Percentiles rank a stretch among this genome's conserved stretches.
phyloP scores from a whole-genome alignment of 2,797 vertebrate species.

The Rhyacichthys aspro region DNA sequence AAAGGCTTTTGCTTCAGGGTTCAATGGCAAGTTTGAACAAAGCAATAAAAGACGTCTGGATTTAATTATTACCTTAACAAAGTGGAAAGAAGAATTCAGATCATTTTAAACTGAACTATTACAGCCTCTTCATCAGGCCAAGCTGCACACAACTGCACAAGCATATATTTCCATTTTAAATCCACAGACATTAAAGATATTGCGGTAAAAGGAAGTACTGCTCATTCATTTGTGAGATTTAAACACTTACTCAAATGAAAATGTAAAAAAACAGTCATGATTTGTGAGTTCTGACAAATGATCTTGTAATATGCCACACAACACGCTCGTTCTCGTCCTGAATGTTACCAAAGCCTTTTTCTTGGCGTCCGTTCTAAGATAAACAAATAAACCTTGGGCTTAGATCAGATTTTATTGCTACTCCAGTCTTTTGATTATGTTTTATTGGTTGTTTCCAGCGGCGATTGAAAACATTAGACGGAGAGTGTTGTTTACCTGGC shows the following conservation, averaged over 20 bases:
- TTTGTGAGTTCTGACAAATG: slow-evolving; percentile 17
- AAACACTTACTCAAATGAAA: slow-evolving; percentile 14
- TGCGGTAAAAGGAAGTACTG: no score
- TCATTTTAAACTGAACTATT: no score
- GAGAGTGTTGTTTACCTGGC: slow-evolving; percentile 77
- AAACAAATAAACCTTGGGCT: slow-evolving; percentile 2
- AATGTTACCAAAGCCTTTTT: neutral
- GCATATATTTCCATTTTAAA: no score
- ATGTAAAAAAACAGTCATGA: slow-evolving; percentile 2
- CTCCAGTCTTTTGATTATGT: neutral
- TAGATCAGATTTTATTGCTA: slow-evolving; percentile 5
- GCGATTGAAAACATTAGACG: neutral
- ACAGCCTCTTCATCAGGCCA: neutral
- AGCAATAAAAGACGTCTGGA: neutral
- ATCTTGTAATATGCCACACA: slow-evolving; percentile 18
- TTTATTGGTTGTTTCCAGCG: neutral
- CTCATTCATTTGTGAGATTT: neutral
- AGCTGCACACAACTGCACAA: no score
- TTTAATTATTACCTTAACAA: slow-evolving; percentile 9
- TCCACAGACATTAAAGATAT: no score
- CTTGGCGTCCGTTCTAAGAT: neutral
- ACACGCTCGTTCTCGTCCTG: slow-evolving; percentile 2
- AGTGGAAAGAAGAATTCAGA: neutral
- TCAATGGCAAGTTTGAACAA: slow-evolving; percentile 8
- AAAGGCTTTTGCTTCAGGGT: no score